Evolutionary conservation across 2,888 invertebrate genomes (phyloP), one percentile per base, ranked within the genome.

Genomic region (Pharmacophagus antenor): DNA sequence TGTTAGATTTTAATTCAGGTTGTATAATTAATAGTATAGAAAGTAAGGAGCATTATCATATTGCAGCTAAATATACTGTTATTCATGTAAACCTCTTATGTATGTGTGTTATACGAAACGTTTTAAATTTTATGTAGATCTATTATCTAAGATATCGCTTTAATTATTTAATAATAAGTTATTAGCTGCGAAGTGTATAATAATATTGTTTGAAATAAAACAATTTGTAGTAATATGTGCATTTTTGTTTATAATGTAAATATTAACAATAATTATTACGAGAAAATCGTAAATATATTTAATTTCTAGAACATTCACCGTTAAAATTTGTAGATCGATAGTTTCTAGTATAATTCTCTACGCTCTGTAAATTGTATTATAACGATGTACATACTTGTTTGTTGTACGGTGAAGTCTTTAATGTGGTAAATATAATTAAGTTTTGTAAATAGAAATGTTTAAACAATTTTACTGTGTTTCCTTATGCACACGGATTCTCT

Each of bases 391-490:
- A 10, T 27, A 27, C 2, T 12, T 31, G 10, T 31, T 15, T 31
- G 31, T 31, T 31, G 15, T 2, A 31, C 15, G 31, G 31, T 31
- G 31, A 66, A 66, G 65, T 65, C 65, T 66, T 49, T 67, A 66
- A 65, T 67, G 65, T 66, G 62, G 67, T 66, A 64, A 47, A 70
- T 56, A 68, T 68, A 60, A 67, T 69, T 70, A 70, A 73, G 74
- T 75, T 77, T 77, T 79, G 74, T 79, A 79, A 71, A 76, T 78
- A 77, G 63, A 67, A 60, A 66, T 69, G 67, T 72, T 76, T 73
- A 53, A 67, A 66, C 70, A 73, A n/a, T 70, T 72, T 69, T 69
- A 71, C 61, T 58, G 44, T 63, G 37, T 53, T 17, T 31, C 31
- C 10, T 31, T 31, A 31, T 0, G 15, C 10, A 31, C n/a, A n/a